Evolutionary conservation across 2,113 vertebrate genomes (phyloP).

Genomic region (Oophaga pumilio): DNA sequence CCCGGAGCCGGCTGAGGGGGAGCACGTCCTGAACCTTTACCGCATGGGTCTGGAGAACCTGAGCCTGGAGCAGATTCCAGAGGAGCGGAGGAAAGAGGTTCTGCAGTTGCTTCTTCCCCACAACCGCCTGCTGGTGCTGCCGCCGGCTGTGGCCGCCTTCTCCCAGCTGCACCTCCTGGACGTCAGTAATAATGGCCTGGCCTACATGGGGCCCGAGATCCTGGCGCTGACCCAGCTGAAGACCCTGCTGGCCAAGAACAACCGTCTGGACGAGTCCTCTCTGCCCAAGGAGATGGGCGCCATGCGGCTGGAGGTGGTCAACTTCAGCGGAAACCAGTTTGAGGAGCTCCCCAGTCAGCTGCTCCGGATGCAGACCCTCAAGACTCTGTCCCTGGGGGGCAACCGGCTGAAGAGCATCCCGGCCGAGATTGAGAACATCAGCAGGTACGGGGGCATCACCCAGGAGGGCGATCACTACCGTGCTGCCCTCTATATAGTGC

Average conservation of each 20-base stretch:
- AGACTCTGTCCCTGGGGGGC: slow-evolving; percentile 92
- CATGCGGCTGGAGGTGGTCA: slow-evolving; percentile 85
- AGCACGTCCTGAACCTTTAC: slow-evolving; percentile 75
- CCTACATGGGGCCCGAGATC: slow-evolving; percentile 80
- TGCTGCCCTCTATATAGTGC: too few species aligned
- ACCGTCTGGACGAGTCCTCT: slow-evolving; percentile 85
- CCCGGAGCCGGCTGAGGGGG: slow-evolving; percentile 56
- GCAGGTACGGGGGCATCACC: slow-evolving; percentile 73
- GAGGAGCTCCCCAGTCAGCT: slow-evolving; percentile 82
- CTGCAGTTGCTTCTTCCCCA: slow-evolving; percentile 80
- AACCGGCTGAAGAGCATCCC: slow-evolving; percentile 91
- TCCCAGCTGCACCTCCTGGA: slow-evolving; percentile 85
- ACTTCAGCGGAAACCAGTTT: slow-evolving; percentile 93
- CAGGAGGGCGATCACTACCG: too few species aligned
- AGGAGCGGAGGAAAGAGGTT: slow-evolving; percentile 73
- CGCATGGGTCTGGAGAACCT: slow-evolving; percentile 72
- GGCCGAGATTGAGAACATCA: slow-evolving; percentile 86
- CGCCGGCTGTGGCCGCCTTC: slow-evolving; percentile 76
- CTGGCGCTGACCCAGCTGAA: slow-evolving; percentile 77
- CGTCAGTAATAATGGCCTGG: slow-evolving; percentile 87
- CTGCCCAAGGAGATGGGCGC: slow-evolving; percentile 85
- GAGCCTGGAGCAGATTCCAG: slow-evolving; percentile 67
- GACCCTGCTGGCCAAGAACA: slow-evolving; percentile 93
- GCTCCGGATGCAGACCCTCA: slow-evolving; percentile 80
- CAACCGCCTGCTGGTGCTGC: slow-evolving; percentile 78